Percentiles rank a stretch among this genome's conserved stretches.
Conservation (phyloP, 2,888 invertebrate species). For the Sepioteuthis lessoniana region DNA sequence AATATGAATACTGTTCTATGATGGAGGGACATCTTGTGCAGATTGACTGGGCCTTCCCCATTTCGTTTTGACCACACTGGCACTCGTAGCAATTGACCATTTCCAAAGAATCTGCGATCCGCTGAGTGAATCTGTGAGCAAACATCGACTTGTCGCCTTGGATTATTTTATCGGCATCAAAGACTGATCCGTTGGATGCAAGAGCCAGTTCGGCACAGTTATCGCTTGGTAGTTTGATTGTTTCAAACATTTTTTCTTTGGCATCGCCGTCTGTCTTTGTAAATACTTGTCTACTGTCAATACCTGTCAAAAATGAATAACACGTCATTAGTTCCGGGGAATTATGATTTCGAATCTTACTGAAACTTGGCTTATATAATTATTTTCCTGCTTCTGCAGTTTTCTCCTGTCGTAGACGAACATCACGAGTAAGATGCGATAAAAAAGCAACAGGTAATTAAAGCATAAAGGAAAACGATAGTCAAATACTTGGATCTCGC, state of each 20-base stretch:
- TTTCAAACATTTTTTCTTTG: conserved; percentile 83
- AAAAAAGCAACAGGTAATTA: too few relatives aligned
- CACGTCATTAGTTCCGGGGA: neutral
- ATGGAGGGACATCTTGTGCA: conserved; percentile 67
- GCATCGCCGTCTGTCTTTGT: conserved; percentile 83
- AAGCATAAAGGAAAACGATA: too few relatives aligned
- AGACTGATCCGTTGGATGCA: conserved; percentile 81
- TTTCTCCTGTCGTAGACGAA: too few relatives aligned
- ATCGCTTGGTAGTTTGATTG: conserved; percentile 68
- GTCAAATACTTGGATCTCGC: too few relatives aligned
- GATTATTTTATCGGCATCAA: conserved; percentile 77
- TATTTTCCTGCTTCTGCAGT: too few relatives aligned
- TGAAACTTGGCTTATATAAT: too few relatives aligned
- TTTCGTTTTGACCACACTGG: conserved; percentile 74
- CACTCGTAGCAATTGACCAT: conserved; percentile 76
- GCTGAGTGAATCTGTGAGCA: conserved; percentile 72
- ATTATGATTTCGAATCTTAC: neutral
- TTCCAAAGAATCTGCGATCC: conserved; percentile 69
- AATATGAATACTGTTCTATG: neutral
- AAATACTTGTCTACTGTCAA: conserved; percentile 83
- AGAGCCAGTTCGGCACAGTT: conserved; percentile 82
- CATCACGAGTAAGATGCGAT: too few relatives aligned
- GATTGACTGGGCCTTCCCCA: conserved; percentile 73
- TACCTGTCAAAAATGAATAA: conserved; percentile 77
- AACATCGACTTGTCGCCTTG: conserved; percentile 69